Evolutionary conservation across 2,113 vertebrate genomes (phyloP).

Genomic region (Platysternon megacephalum): DNA sequence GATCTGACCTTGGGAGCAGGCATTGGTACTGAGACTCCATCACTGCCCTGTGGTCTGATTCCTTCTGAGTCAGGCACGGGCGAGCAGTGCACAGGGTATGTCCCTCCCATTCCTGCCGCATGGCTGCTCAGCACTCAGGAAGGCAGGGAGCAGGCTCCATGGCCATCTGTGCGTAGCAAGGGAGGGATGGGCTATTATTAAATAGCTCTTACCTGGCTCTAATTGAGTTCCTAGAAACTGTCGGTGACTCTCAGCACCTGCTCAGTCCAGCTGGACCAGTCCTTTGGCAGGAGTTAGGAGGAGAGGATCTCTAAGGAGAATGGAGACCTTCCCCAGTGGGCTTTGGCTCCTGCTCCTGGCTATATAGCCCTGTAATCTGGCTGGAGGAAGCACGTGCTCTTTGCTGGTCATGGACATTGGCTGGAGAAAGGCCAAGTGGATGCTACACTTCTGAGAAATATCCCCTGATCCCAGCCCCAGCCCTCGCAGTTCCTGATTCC

Average conservation of each 20-base stretch:
- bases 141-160: not conserved
- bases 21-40: not conserved
- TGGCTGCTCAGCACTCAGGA: not conserved
- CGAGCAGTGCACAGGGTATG: not conserved
- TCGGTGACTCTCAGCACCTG: not conserved
- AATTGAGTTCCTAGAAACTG: not conserved
- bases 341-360: not conserved
- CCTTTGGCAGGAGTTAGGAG: conserved; percentile 4
- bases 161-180: not conserved
- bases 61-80: not conserved
- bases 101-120: fast-evolving
- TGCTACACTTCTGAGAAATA: not conserved
- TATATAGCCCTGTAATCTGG: not conserved
- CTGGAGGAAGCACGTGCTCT: conserved; percentile 8
- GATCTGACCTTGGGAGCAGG: fast-evolving
- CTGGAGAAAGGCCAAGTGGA: not conserved
- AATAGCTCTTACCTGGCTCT: not conserved
- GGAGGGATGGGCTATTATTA: not conserved
- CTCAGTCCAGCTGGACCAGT: not conserved
- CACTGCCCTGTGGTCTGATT: not conserved
- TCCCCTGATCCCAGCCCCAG: not conserved
- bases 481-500: not conserved
- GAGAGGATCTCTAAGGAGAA: not conserved
- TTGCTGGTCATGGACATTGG: not conserved
- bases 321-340: not conserved